Percentiles rank a stretch among this genome's conserved stretches.
Evolutionary conservation across 2,113 vertebrate genomes (phyloP).

Genomic region (Acrocephalus arundinaceus): DNA sequence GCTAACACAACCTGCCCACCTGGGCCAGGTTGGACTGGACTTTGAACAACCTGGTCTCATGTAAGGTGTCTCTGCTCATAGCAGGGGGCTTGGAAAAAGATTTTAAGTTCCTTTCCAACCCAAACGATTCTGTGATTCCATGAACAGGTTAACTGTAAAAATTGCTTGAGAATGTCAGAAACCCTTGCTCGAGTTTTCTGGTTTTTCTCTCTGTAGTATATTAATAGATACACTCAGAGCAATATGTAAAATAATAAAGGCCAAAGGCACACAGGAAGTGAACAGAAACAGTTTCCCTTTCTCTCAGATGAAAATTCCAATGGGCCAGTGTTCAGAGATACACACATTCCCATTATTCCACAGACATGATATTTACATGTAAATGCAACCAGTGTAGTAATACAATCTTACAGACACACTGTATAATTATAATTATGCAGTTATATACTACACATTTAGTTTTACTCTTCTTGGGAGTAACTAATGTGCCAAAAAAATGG

Average conservation of each 20-base stretch:
- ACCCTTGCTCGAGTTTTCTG: neutral
- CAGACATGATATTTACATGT: neutral
- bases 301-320: neutral
- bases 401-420: neutral
- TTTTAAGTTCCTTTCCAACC: neutral
- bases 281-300: neutral
- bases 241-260: constrained; percentile 7
- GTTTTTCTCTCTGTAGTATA: neutral
- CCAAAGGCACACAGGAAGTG: neutral
- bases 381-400: neutral
- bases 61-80: neutral
- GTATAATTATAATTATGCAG: neutral
- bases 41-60: neutral
- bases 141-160: neutral
- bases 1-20: neutral
- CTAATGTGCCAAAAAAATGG: neutral
- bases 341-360: no score
- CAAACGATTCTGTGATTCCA: neutral
- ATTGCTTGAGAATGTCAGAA: neutral
- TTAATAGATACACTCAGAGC: neutral
- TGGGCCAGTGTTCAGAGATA: neutral
- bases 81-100: neutral
- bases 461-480: neutral
- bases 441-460: neutral
- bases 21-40: neutral